Conservation (phyloP, 2,113 vertebrate genomes). For the Haemorhous mexicanus region DNA sequence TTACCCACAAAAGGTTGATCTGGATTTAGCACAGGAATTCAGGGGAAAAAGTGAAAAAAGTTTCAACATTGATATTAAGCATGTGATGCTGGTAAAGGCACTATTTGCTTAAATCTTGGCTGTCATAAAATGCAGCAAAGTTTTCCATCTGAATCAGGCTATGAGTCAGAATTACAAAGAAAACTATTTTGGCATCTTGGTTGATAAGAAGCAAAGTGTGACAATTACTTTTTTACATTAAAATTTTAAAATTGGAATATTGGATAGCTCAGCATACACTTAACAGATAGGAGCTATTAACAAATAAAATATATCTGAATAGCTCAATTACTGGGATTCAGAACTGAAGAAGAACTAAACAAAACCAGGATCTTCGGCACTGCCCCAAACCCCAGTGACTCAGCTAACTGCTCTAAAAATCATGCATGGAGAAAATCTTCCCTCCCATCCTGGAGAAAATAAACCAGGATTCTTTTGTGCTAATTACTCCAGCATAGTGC, state of each 20-base stretch:
- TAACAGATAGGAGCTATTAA: background rate
- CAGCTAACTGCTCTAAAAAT: conserved; percentile 8
- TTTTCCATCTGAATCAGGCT: background rate
- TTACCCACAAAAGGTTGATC: background rate
- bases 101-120: background rate
- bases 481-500: background rate
- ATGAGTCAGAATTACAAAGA: background rate
- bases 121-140: background rate
- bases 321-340: background rate
- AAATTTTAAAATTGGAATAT: background rate
- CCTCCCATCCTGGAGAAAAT: background rate
- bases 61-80: background rate
- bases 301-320: background rate
- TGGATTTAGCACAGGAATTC: background rate
- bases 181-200: background rate
- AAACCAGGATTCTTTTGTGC: background rate
- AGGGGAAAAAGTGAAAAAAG: background rate
- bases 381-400: background rate
- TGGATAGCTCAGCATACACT: background rate
- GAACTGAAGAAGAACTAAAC: background rate
- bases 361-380: background rate
- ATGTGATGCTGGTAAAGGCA: background rate
- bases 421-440: background rate
- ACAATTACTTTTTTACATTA: background rate
- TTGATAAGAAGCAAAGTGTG: background rate